Conservation (phyloP, 2,888 invertebrate genomes). For the Erebia epiphron region DNA sequence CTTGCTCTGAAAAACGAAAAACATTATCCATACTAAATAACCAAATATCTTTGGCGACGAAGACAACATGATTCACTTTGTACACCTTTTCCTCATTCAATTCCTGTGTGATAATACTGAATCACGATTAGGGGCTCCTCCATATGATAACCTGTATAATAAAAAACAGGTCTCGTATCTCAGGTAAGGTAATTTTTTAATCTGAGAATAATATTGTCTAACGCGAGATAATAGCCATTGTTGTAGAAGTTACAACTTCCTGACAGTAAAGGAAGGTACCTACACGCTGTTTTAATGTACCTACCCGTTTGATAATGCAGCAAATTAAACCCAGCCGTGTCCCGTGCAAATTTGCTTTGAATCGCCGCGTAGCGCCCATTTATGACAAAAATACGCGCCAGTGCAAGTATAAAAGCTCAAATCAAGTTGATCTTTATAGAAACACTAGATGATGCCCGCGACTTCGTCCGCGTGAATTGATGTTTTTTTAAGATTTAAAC, state of each 20-base stretch:
- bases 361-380: constrained; percentile 38
- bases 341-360: constrained; percentile 40
- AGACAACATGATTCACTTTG: too few species aligned
- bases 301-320: constrained; percentile 41
- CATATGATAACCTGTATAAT: too few species aligned
- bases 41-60: too few species aligned
- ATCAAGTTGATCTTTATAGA: constrained; percentile 44
- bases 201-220: not conserved
- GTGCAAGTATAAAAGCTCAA: constrained; percentile 32
- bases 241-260: not conserved
- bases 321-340: constrained; percentile 41
- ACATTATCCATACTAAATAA: too few species aligned
- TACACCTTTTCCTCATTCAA: too few species aligned
- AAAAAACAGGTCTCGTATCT: too few species aligned
- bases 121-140: too few species aligned
- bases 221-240: constrained; percentile 25
- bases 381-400: constrained; percentile 39
- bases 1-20: too few species aligned
- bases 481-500: too few species aligned
- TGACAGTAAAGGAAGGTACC: constrained; percentile 19
- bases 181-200: constrained; percentile 4
- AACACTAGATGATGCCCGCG: too few species aligned
- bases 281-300: constrained; percentile 35
- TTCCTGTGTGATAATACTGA: too few species aligned
- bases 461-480: too few species aligned